Conservation (phyloP, 2,797 vertebrate species). For the Halcyon leucocephala region DNA sequence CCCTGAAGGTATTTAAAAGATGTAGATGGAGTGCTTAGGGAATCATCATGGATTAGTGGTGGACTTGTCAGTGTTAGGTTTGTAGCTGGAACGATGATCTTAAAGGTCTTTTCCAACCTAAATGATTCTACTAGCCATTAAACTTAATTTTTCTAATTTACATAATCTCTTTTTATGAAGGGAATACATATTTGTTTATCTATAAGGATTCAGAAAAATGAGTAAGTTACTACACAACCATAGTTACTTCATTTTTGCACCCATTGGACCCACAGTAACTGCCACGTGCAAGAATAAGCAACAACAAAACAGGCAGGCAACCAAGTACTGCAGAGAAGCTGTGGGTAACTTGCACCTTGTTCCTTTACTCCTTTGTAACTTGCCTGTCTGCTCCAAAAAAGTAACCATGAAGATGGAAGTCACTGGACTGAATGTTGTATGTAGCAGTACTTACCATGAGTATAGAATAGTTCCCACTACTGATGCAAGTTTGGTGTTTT, state of each 20-base stretch:
- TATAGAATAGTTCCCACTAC: constrained; percentile 92
- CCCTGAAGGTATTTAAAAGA: too few species aligned
- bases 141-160: background rate
- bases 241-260: background rate
- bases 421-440: background rate
- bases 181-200: background rate
- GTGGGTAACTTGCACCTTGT: background rate
- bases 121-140: background rate
- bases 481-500: constrained; percentile 89
- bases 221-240: background rate
- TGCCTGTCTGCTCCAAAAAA: background rate
- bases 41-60: background rate
- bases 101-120: background rate
- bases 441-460: constrained; percentile 83
- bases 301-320: background rate
- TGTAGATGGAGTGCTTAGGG: background rate
- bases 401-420: background rate
- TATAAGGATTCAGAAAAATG: background rate
- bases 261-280: background rate
- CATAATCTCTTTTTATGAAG: background rate
- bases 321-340: background rate
- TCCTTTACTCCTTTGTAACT: background rate
- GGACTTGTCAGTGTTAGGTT: background rate
- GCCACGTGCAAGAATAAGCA: background rate
- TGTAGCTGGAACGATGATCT: background rate